A percentile compares a stretch with the other conserved stretches of the same genome.
Conservation (phyloP, 2,888 invertebrate species). For the Andricus quercusramuli region DNA sequence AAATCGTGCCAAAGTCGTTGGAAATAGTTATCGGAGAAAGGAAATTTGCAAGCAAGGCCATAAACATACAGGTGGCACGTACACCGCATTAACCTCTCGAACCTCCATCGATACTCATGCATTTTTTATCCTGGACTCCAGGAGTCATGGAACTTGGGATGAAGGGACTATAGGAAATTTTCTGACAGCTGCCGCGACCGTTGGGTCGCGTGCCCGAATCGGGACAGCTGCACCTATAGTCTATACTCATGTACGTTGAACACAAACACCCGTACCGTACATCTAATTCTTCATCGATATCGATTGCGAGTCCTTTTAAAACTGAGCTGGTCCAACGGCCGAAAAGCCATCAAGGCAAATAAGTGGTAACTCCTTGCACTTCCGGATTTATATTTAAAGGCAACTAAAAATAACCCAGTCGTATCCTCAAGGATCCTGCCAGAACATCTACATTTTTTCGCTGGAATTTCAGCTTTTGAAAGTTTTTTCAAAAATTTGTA, state of each 20-base stretch:
- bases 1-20: neutral
- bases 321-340: slow-evolving; percentile 57
- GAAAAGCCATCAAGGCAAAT: slow-evolving; percentile 57
- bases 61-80: slow-evolving; percentile 23
- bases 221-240: slow-evolving; percentile 68
- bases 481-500: too few species aligned
- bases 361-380: neutral
- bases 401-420: neutral
- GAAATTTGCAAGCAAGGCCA: neutral
- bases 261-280: slow-evolving; percentile 8
- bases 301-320: slow-evolving; percentile 27
- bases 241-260: slow-evolving; percentile 57
- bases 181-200: slow-evolving; percentile 75
- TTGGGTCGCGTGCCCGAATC: slow-evolving; percentile 75
- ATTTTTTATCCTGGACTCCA: neutral
- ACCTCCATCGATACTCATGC: neutral
- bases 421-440: neutral
- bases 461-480: too few species aligned
- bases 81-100: slow-evolving; percentile 16
- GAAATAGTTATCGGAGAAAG: slow-evolving; percentile 14
- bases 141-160: slow-evolving; percentile 59
- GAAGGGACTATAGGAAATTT: slow-evolving; percentile 63
- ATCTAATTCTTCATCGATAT: slow-evolving; percentile 31
- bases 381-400: neutral
- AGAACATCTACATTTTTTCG: neutral